phyloP scores from a whole-genome alignment of 2,797 vertebrate genomes.

The Premnoplex brunnescens region DNA sequence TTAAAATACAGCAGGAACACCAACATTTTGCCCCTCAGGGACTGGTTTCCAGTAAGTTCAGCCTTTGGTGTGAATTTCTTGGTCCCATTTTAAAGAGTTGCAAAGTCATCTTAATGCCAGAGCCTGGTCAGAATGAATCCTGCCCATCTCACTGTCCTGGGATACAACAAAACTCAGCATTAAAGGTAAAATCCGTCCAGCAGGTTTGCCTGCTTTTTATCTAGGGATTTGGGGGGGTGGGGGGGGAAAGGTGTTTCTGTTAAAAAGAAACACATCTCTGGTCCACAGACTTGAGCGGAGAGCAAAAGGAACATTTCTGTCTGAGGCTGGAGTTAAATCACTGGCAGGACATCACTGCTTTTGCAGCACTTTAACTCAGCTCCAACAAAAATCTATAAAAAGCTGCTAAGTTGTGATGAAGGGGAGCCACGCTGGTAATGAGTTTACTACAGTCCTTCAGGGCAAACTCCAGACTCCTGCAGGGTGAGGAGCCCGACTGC shows the following conservation, averaged over 20 bases:
- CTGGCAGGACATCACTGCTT: constrained; percentile 68
- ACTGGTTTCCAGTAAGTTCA: constrained; percentile 42
- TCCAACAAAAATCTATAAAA: constrained; percentile 70
- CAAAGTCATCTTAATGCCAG: background rate
- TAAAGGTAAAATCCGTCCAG: background rate
- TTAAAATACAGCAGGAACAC: constrained; percentile 19
- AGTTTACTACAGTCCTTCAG: background rate
- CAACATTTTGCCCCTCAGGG: background rate
- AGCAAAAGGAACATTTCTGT: constrained; percentile 55
- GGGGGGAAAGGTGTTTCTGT: background rate
- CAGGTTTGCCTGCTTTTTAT: background rate
- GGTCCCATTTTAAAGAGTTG: background rate
- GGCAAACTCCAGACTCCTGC: background rate
- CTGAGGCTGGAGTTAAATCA: constrained; percentile 44
- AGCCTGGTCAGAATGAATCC: background rate
- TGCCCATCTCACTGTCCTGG: background rate
- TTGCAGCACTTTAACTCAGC: constrained; percentile 36
- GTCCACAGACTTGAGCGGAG: constrained; percentile 1
- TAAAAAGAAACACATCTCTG: background rate
- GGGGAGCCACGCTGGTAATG: constrained; percentile 1
- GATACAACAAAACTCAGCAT: accelerated
- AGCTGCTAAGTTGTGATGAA: constrained; percentile 51
- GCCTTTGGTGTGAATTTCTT: background rate
- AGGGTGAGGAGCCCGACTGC: background rate
- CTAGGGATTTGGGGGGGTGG: background rate